Percentiles rank a stretch among this genome's conserved stretches.
phyloP scores from a whole-genome alignment of 2,113 vertebrate species.

The Arvicanthis niloticus region DNA sequence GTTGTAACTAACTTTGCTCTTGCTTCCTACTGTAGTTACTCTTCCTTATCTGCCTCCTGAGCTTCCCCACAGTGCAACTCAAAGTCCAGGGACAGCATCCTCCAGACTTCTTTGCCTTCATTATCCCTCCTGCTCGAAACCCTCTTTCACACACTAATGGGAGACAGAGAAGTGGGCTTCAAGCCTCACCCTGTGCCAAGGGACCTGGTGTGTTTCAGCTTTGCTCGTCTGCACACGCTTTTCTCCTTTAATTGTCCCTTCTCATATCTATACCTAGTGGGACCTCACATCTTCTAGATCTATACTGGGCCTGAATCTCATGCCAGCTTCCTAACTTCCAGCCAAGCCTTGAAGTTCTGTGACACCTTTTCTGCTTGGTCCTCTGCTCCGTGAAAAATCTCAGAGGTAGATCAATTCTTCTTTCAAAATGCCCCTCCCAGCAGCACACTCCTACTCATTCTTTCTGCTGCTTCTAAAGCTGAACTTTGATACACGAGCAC shows the following conservation, averaged over 20 bases:
- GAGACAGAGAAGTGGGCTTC: background rate
- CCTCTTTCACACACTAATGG: background rate
- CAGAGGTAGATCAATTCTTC: background rate
- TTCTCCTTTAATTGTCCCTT: background rate
- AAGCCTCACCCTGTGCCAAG: no score
- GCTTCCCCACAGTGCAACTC: background rate
- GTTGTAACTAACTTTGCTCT: background rate
- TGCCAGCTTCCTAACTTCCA: background rate
- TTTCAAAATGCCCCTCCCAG: background rate
- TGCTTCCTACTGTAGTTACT: background rate
- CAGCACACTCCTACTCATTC: fast-evolving
- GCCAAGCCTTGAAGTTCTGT: background rate
- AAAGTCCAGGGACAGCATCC: background rate
- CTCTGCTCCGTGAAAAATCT: background rate
- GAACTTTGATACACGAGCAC: background rate
- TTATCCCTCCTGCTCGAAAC: background rate
- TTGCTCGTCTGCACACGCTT: background rate
- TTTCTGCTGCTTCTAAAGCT: background rate
- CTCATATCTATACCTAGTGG: background rate
- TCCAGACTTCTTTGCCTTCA: background rate
- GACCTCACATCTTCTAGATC: background rate
- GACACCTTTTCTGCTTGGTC: background rate
- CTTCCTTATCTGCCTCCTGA: background rate
- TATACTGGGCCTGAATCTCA: background rate
- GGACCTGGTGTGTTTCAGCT: background rate